Evolutionary conservation across 2,797 vertebrate genomes (phyloP), one percentile per base, ranked within the genome.

Genomic region (Margarornis squamiger): DNA sequence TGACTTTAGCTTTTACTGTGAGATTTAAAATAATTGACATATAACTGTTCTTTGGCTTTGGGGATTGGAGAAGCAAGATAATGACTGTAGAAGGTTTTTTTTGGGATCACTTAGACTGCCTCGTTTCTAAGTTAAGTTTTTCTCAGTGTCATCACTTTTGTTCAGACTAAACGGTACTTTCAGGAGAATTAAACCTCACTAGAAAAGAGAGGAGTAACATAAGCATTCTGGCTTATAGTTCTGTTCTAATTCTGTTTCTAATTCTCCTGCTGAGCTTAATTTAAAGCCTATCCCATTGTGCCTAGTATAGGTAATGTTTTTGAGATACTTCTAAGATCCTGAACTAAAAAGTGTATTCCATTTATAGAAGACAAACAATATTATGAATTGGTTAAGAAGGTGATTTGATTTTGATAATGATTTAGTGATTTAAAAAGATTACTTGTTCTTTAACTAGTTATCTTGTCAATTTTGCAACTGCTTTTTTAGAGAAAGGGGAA

Each of bases 1-100:
- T 65, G 81, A 94, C 91, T 61, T 92, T 7, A 90, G 65, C 75
- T 90, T 90, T 68, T 93, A 63, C 71, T 86, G n/a, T 41, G 51
- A 86, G 58, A 80, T 68, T 87, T 67, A 41, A 79, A 61, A 46
- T 71, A 63, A 65, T 77, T 90, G 45, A 6, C 19, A 8, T 54
- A 4, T 21, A 73, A n/a, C 36, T 90, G 2, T 45, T 67, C 43
- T 91, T 80, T 48, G 43, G 20, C 43, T 63, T 63, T 70, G 61
- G 51, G 52, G 21, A 27, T 74, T 57, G 27, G 61, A 83, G 72
- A 49, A 80, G 17, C 32, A 8, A 67, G 23, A 4, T 52, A 39
- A 73, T 71, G 71, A 63, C 36, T 75, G 18, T 30, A 78, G 36
- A 15, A 66, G 27, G 12, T 14, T 11, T 22, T 21, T 67, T 83